Base-by-base conservation (phyloP, 1,140 invertebrate species). In the Dermatophagoides farinae region DNA sequence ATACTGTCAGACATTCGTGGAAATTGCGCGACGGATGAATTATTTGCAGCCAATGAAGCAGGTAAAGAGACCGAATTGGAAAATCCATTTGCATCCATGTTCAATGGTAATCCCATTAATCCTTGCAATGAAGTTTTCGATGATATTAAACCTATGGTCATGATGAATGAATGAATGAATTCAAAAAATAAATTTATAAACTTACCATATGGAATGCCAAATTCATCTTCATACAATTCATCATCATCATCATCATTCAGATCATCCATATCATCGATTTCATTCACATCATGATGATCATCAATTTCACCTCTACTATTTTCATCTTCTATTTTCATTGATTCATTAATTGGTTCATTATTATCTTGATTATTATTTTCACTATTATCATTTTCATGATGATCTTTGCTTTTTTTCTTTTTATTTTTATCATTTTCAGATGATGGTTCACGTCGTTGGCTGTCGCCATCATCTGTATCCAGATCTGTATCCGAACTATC, bases 31-130 rank as follows among this genome's bases (percentile, higher is more conserved):
- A 9, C 31, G 11, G 61, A 52, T 20, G 53, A 18, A 20, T 25
- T 20, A 38, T 47, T 57, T n/a, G 46, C 25, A 12, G 57, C 38
- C 46, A 31, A 23, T 46, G 25, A n/a, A 10, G 55, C n/a, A 1
- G 31, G 40, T 41, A 20, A 47, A n/a, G 43, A 16, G 43, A 16
- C 18, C 10, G 43, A 44, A 20, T 50, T 50, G 23, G 47, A 20
- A 14, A 50, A 50, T 50, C 12, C 14, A 20, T 8, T 23, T 59
- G n/a, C 58, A 23, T 47, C 57, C 16, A 59, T 23, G 6, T 38
- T 23, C 5, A 59, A 47, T n/a, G 57, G 57, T 10, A 43, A 25
- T 55, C 53, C 53, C 53, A 55, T 55, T 38, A 55, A 25, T n/a
- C 41, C n/a, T 4, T 20, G 22, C 11, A 44, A n/a, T 18, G 22